phyloP scores from a whole-genome alignment of 2,797 vertebrate genomes.

The Sebastes ruberrimus region DNA sequence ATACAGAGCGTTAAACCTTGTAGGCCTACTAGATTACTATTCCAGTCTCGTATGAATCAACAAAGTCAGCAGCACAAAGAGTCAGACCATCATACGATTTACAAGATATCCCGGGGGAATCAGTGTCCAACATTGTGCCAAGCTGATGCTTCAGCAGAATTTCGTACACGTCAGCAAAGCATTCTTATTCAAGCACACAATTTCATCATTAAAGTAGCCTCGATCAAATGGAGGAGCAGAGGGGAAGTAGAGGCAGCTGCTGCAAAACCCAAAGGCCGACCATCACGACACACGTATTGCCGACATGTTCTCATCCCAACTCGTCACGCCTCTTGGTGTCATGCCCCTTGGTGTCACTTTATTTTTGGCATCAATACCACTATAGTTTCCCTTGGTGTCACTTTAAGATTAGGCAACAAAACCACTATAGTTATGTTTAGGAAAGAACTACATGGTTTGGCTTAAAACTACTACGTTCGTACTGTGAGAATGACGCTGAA shows the following conservation, averaged over 20 bases:
- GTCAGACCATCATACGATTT: conserved; percentile 29
- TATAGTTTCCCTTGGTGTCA: too few species aligned
- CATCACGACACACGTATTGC: neutral
- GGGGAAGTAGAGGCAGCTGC: neutral
- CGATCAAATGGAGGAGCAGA: conserved; percentile 6
- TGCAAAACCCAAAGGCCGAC: conserved; percentile 3
- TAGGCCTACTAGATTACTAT: conserved; percentile 6
- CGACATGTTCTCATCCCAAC: too few species aligned
- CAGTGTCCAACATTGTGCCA: conserved; percentile 1
- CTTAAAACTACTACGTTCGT: too few species aligned
- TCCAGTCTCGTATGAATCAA: conserved; percentile 23
- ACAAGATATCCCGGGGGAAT: conserved; percentile 27
- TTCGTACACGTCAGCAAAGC: conserved; percentile 22
- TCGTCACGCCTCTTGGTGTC: too few species aligned
- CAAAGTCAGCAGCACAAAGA: conserved; percentile 49
- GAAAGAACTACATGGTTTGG: too few species aligned
- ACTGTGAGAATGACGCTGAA: too few species aligned
- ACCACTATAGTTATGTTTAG: too few species aligned
- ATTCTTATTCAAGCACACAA: conserved; percentile 36
- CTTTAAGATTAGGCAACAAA: too few species aligned
- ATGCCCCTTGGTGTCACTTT: too few species aligned
- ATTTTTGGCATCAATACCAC: too few species aligned
- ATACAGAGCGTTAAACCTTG: neutral
- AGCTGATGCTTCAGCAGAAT: conserved; percentile 29
- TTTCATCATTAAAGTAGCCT: conserved; percentile 29